Base-by-base conservation (phyloP, 2,113 vertebrate genomes). In the Oncorhynchus clarkii region DNA sequence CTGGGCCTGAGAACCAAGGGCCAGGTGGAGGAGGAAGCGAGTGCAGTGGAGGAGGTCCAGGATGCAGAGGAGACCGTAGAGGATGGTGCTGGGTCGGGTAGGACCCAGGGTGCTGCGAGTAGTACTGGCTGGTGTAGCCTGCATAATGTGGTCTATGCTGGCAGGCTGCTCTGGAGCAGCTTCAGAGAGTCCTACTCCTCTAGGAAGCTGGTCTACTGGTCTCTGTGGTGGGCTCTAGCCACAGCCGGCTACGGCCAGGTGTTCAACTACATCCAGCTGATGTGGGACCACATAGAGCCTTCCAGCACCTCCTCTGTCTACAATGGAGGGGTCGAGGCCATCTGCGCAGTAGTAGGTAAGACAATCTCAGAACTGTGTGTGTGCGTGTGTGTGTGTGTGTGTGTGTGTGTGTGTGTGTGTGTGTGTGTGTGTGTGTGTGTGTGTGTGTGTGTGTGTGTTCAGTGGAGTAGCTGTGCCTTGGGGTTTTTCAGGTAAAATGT, bases 151-250 rank as follows among this genome's bases (percentile, higher is more conserved):
- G 71, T 26, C 22, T 26, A 54, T 12, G 89, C 85, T 2, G 79
- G 74, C 31, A 74, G 16, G 73, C 83, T 88, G 20, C 87, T 94
- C 48, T 92, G 89, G 91, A 76, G 75, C 70, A 92, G 88, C 80
- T 88, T 94, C 78, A 87, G 57, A 74, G 87, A 87, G 70, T 91
- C 90, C 0, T 93, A 93, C 86, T 91, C 91, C 13, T 92, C 91
- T 66, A 91, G 75, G 64, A 79, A 77, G 62, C 79, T 93, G 78
- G 81, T 93, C 78, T 91, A 85, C 82, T 94, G 92, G 90, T 93
- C 91, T 8, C 31, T 93, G 74, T 93, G 91, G 92, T 93, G 92
- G 92, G 89, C 91, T 72, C 59, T 94, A 73, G 92, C 92, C 54
- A 90, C 92, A 45, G 87, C 91, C 59, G 89, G 91, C 20, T 92